These are phyloP conservation scores for Agrochola circellaris DNA, from an alignment of 2,888 invertebrate species.

Conservation along the genomic window DNA sequence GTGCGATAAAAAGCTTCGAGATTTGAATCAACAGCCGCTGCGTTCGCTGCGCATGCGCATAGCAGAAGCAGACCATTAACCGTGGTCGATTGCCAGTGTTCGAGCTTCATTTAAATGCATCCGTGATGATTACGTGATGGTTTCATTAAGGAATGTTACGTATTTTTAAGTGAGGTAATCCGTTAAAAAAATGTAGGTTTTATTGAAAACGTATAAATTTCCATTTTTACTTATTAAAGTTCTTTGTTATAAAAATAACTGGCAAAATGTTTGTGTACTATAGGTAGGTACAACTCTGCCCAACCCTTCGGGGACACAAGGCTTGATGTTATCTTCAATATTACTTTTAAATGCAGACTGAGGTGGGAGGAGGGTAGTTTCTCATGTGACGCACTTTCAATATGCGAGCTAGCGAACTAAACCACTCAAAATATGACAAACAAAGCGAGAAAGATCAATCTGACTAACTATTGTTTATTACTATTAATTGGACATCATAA, in stretches of 20 bases:
- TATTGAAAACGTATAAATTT: neutral
- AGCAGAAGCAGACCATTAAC: constrained; percentile 63
- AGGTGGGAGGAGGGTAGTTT: neutral
- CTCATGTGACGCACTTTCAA: neutral
- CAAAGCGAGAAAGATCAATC: neutral
- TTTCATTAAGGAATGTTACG: constrained; percentile 31
- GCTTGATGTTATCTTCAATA: neutral
- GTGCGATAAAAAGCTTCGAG: constrained; percentile 66
- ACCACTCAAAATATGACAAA: neutral
- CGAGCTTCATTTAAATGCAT: constrained; percentile 55
- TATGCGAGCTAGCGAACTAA: neutral
- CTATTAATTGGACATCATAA: too few species aligned
- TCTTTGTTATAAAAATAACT: neutral
- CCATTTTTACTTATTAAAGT: neutral
- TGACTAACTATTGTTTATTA: too few species aligned
- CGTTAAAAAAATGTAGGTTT: neutral
- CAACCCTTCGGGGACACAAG: neutral
- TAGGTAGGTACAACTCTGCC: neutral
- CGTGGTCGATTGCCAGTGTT: constrained; percentile 40
- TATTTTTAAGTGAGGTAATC: neutral
- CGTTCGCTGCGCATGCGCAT: constrained; percentile 51
- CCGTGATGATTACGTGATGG: constrained; percentile 41
- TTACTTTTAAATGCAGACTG: neutral
- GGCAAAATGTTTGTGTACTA: neutral
- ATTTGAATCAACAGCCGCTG: constrained; percentile 67